A percentile compares a stretch with the other conserved stretches of the same genome.
These are phyloP conservation scores for Pseudeuparius sepicola DNA, from an alignment of 2,888 invertebrate genomes.

Conservation along the genomic window DNA sequence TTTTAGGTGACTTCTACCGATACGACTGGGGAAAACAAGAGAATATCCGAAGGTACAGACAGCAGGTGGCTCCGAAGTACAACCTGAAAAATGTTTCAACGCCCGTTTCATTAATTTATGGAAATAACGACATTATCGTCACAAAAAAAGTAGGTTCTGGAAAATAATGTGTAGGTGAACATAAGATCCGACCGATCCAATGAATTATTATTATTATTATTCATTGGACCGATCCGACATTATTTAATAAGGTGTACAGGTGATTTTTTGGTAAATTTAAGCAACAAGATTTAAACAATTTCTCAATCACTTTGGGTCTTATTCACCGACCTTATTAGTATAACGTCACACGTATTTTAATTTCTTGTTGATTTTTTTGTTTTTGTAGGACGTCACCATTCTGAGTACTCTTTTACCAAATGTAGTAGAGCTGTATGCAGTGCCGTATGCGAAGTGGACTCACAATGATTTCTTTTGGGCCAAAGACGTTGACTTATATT, in stretches of 20 bases:
- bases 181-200: too few relatives aligned
- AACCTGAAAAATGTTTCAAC: conserved; percentile 43
- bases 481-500: conserved; percentile 34
- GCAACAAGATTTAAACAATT: too few relatives aligned
- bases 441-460: conserved; percentile 33
- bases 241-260: too few relatives aligned
- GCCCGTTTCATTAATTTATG: conserved; percentile 48
- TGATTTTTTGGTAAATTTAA: too few relatives aligned
- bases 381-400: too few relatives aligned
- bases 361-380: too few relatives aligned
- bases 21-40: conserved; percentile 39
- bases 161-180: too few relatives aligned
- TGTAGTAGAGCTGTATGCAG: conserved; percentile 27
- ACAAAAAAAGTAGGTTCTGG: conserved; percentile 28
- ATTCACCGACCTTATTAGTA: too few relatives aligned
- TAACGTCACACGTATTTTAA: too few relatives aligned
- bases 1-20: conserved; percentile 34
- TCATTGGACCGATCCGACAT: too few relatives aligned
- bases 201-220: too few relatives aligned
- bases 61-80: conserved; percentile 44
- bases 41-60: conserved; percentile 43
- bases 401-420: conserved; percentile 45
- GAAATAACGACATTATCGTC: conserved; percentile 56
- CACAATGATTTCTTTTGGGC: conserved; percentile 46
- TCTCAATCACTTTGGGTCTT: too few relatives aligned